Evolutionary conservation across 2,888 invertebrate species (phyloP).

Genomic region (Drosophila fulvimacula): DNA sequence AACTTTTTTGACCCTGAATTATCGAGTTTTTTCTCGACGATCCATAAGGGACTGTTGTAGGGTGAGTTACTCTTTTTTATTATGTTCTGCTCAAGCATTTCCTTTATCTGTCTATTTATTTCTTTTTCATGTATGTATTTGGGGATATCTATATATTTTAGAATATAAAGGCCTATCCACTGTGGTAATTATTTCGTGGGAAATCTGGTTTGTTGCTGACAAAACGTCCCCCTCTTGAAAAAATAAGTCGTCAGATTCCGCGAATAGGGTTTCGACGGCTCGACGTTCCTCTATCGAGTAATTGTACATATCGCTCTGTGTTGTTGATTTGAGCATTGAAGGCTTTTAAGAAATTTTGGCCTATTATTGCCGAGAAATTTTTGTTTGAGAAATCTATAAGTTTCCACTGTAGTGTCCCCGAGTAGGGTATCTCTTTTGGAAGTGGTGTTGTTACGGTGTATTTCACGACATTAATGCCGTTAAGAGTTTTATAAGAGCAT

Average conservation of each 20-base stretch:
- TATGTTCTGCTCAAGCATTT: too few relatives aligned
- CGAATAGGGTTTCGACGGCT: neutral
- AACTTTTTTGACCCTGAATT: too few relatives aligned
- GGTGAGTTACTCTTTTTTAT: too few relatives aligned
- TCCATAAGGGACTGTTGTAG: too few relatives aligned
- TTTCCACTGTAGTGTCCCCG: neutral
- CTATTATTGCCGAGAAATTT: conserved; percentile 1
- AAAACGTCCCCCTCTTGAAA: neutral
- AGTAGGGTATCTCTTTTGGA: neutral
- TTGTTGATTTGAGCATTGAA: neutral
- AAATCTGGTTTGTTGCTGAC: neutral
- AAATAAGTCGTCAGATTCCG: neutral
- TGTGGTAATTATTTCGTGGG: neutral
- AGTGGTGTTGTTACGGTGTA: neutral
- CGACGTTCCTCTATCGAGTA: neutral
- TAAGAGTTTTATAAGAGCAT: neutral
- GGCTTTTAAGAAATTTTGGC: neutral
- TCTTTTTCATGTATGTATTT: neutral
- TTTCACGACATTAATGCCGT: neutral
- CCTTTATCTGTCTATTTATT: neutral
- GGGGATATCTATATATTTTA: conserved; percentile 1
- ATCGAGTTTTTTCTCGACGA: too few relatives aligned
- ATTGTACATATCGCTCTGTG: neutral
- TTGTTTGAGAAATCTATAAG: neutral
- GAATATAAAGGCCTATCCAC: neutral